phyloP scores from a whole-genome alignment of 2,113 vertebrate species.

The Rhagologus leucostigma region DNA sequence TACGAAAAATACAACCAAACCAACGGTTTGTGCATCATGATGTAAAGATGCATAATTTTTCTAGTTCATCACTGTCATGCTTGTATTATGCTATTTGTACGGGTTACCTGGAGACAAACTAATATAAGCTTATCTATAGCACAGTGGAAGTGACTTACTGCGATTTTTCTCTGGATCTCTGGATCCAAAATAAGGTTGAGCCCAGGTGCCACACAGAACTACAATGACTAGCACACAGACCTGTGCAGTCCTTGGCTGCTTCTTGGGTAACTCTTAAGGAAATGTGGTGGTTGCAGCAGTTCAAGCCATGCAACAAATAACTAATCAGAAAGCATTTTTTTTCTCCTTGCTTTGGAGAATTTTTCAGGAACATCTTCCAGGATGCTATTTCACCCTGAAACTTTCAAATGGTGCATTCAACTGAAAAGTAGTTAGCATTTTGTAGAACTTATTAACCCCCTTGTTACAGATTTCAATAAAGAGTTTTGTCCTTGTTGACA shows the following conservation, averaged over 20 bases:
- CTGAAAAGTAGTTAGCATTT: neutral
- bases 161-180: neutral
- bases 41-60: neutral
- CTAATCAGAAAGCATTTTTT: neutral
- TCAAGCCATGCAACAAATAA: neutral
- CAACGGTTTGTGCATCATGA: neutral
- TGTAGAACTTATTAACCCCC: neutral
- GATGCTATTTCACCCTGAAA: neutral
- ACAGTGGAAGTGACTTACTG: neutral
- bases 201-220: accelerated
- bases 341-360: neutral
- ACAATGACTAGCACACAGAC: neutral
- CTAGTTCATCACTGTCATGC: neutral
- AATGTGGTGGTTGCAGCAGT: neutral
- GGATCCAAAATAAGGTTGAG: neutral
- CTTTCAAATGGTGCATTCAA: neutral
- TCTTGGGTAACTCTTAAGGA: neutral
- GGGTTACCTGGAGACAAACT: neutral
- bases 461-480: neutral
- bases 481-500: neutral
- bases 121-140: neutral
- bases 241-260: neutral
- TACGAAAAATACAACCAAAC: neutral
- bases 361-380: neutral
- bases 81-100: neutral